phyloP scores from a whole-genome alignment of 2,888 invertebrate species.

The Nephrotoma flavescens region DNA sequence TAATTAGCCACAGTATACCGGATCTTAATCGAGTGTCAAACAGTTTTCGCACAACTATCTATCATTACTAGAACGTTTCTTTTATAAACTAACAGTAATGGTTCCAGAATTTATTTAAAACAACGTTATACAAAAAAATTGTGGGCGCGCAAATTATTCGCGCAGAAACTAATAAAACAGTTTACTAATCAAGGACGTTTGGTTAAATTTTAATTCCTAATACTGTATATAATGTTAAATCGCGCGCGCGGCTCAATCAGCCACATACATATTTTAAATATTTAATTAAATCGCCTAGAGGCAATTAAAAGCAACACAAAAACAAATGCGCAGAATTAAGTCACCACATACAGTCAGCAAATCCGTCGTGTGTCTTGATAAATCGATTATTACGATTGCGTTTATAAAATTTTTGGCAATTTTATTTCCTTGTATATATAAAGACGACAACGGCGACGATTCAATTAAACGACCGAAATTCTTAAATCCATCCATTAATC shows the following conservation, averaged over 20 bases:
- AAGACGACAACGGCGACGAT: not conserved
- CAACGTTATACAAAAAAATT: not conserved
- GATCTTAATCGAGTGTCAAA: too few relatives aligned
- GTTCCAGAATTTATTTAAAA: too few relatives aligned
- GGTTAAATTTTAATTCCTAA: not conserved
- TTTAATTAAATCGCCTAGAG: not conserved
- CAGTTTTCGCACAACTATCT: too few relatives aligned
- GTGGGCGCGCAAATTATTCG: not conserved
- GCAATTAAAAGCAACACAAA: not conserved
- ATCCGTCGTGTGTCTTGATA: not conserved
- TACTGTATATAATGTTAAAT: not conserved
- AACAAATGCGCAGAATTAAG: not conserved
- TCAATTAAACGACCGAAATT: not conserved
- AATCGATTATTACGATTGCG: not conserved
- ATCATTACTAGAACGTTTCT: constrained; percentile 1
- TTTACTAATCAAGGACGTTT: not conserved
- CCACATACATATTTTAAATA: not conserved
- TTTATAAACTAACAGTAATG: constrained; percentile 8
- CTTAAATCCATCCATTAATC: not conserved
- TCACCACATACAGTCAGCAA: not conserved
- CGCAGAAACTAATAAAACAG: not conserved
- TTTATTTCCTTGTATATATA: not conserved
- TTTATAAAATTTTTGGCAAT: not conserved
- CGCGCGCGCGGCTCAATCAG: not conserved
- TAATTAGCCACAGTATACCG: too few relatives aligned